Evolutionary conservation across 2,797 vertebrate species (phyloP), one percentile per base, ranked within the genome.

Genomic region (Cirrhinus molitorella): DNA sequence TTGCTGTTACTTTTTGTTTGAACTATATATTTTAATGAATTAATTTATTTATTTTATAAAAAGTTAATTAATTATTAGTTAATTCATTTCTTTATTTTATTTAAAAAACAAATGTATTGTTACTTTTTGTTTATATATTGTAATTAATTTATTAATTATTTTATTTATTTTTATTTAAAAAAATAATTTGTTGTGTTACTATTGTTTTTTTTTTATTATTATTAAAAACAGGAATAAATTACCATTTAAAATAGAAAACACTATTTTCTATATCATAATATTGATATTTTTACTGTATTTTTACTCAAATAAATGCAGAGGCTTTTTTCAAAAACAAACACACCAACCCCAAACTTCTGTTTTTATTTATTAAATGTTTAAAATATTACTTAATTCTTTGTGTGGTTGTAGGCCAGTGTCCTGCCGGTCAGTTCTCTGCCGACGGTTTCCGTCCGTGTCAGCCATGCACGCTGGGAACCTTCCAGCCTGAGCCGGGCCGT

Each of bases 391-490:
- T 75, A 10, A 16, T n/a, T 51, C 12, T 45, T 28, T 59, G 8
- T 67, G 12, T 78, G 59, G 19, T 68, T 86, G 23, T 91, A 99
- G 98, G 98, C 85, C 97, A 99, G 92, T 99, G 98, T 92, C 93
- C 95, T 16, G 94, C 96, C 1, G 98, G 98, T 80, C 95, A 96
- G 73, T 98, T 94, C 88, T 99, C 98, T 3, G 43, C 90, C 0
- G 96, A 98, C 0, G 98, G 98, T 4, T 99, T 99, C 89, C 95
- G 94, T 72, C 98, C 97, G 1, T 99, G 98, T 81, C 94, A 94
- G 90, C 85, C 90, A 13, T 99, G 98, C 86, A 90, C 93, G 0
- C 57, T 96, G 80, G 98, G 98, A 79, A 94, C 92, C 0, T 99
- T 97, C 87, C 98, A 99, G 91, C 95, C 96, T 0, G 97, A 99